Conservation (phyloP, 37 sponge, comb jelly and placozoan species). For the Cliona cf. orientalis region DNA sequence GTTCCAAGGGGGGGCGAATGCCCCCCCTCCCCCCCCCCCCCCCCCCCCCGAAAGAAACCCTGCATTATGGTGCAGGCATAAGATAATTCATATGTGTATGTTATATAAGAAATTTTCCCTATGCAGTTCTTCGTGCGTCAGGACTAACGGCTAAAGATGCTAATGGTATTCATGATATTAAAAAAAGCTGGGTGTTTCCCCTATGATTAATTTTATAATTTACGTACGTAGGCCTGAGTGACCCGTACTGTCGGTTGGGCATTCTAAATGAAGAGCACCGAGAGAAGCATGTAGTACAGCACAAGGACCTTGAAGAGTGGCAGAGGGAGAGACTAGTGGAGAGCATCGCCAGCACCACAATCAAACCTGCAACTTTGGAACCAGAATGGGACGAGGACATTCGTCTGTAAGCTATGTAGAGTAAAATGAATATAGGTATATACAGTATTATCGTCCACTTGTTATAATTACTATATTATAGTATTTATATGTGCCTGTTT, state of each 20-base stretch:
- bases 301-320: slow-evolving; percentile 33
- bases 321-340: slow-evolving; percentile 27
- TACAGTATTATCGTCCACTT: too few relatives aligned
- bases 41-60: neutral
- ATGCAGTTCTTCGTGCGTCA: slow-evolving; percentile 39
- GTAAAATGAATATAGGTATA: too few relatives aligned
- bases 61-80: too few relatives aligned
- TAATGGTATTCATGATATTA: too few relatives aligned
- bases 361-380: slow-evolving; percentile 46
- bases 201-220: neutral
- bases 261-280: slow-evolving; percentile 13
- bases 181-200: too few relatives aligned
- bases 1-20: too few relatives aligned
- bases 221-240: slow-evolving; percentile 57
- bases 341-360: slow-evolving; percentile 13
- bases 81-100: too few relatives aligned
- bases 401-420: slow-evolving; percentile 51
- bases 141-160: slow-evolving; percentile 47
- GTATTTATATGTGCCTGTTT: too few relatives aligned
- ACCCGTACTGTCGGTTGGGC: slow-evolving; percentile 66
- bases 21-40: neutral
- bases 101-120: neutral
- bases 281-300: slow-evolving; percentile 2
- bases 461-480: too few relatives aligned
- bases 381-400: slow-evolving; percentile 66